A percentile compares a stretch with the other conserved stretches of the same genome.
phyloP scores from a whole-genome alignment of 2,113 vertebrate species.

The Vombatus ursinus region DNA sequence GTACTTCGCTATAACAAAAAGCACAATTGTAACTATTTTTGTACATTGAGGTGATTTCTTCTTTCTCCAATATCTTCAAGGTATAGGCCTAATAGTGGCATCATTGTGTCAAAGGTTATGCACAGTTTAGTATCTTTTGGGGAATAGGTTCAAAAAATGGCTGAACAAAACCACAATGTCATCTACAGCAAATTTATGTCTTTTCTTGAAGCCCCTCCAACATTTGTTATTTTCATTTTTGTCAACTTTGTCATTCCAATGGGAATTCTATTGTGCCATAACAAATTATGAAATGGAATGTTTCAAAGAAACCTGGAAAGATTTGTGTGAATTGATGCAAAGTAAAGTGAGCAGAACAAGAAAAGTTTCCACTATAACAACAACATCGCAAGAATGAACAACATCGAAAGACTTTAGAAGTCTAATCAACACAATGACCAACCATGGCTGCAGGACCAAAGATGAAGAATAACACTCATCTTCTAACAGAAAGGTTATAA shows the following conservation, averaged over 20 bases:
- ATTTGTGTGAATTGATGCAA: neutral
- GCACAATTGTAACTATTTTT: neutral
- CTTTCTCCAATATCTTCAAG: neutral
- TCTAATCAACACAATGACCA: neutral
- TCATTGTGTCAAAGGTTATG: neutral
- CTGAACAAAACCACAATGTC: neutral
- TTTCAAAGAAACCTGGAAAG: neutral
- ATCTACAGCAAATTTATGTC: neutral
- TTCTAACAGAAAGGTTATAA: neutral
- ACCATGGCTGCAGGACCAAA: neutral
- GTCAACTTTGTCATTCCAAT: neutral
- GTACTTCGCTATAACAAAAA: neutral
- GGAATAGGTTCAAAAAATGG: neutral
- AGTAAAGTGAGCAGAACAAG: neutral
- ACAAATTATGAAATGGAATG: neutral
- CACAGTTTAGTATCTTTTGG: neutral
- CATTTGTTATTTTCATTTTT: neutral
- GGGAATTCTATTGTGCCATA: neutral
- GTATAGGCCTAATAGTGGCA: neutral
- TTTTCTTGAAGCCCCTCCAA: neutral
- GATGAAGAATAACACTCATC: too few species aligned
- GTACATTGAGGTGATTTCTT: neutral
- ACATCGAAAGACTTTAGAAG: neutral
- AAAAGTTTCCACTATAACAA: neutral
- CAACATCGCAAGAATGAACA: neutral